Base-by-base conservation (phyloP, 2,888 invertebrate species). In the Drosophila engyochracea region DNA sequence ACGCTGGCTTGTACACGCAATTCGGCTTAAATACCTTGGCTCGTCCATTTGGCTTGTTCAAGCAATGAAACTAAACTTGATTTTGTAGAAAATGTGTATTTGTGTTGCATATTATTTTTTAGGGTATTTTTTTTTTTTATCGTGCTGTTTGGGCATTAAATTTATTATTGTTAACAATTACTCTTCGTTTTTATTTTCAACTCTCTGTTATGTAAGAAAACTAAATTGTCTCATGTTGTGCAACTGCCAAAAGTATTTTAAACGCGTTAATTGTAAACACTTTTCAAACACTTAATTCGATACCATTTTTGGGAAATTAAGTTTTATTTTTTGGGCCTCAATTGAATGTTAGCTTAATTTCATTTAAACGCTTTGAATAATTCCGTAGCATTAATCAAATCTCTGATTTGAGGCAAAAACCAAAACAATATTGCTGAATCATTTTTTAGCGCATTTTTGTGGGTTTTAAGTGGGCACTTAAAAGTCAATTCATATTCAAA, bases 311-410 rank as follows among this genome's bases (percentile, higher is more conserved):
- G 30, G 30, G 58, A 78, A 82, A 80, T 70, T 81, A 70, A 47
- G 65, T 61, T 60, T 25, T 25, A 14, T 22, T 63, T 55, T 25
- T 16, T 3, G 39, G 35, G 52, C 55, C 58, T 61, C 73, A 71
- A 83, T 79, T 89, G 82, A 76, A 86, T 89, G 72, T 57, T 70
- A 66, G 53, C 55, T 89, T 86, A 73, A 89, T 83, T 81, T 74
- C 81, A 67, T 76, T 76, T 81, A 83, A 89, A 81, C 19, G 66
- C 53, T 58, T 66, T 44, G 63, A 54, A 78, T 44, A 61, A 64
- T 67, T 66, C 39, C 12, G 22, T 5, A 35, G 28, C 66, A 61
- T 75, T 66, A 55, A 74, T 74, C 74, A 69, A 65, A 74, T 49
- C 59, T 63, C 22, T 28, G 19, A 41, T 12, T 59, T 19, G 16